Evolutionary conservation across 2,797 vertebrate species (phyloP).

Genomic region (Gadopsis marmoratus): DNA sequence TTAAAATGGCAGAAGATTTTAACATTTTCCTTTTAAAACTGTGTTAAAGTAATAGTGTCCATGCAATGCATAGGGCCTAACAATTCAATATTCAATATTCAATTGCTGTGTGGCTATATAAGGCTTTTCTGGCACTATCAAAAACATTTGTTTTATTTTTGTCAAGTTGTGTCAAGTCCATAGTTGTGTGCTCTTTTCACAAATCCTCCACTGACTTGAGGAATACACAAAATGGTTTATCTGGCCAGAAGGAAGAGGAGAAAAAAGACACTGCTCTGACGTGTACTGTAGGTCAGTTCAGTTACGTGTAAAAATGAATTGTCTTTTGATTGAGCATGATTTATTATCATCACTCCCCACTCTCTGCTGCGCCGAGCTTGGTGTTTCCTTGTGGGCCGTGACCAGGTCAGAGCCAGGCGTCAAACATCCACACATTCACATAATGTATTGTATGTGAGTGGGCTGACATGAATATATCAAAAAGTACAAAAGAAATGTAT

Average conservation of each 20-base stretch:
- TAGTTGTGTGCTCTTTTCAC: not conserved
- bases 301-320: not conserved
- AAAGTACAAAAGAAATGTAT: not conserved
- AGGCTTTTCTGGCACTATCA: not conserved
- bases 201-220: not conserved
- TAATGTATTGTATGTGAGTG: not conserved
- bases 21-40: not conserved
- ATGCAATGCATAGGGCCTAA: not conserved
- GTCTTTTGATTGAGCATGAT: not conserved
- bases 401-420: not conserved
- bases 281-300: not conserved
- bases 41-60: not conserved
- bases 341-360: not conserved
- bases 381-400: not conserved
- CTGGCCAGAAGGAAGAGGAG: not conserved
- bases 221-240: not conserved
- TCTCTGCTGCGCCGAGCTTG: not conserved
- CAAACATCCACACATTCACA: not conserved
- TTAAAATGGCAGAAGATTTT: not conserved
- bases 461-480: not conserved
- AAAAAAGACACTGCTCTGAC: not conserved
- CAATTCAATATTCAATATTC: conserved; percentile 1
- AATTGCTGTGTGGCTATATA: not conserved
- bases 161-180: not conserved
- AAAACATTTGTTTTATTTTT: conserved; percentile 4